Conservation (phyloP, 2,888 invertebrate species). For the Gymnocheta viridis region DNA sequence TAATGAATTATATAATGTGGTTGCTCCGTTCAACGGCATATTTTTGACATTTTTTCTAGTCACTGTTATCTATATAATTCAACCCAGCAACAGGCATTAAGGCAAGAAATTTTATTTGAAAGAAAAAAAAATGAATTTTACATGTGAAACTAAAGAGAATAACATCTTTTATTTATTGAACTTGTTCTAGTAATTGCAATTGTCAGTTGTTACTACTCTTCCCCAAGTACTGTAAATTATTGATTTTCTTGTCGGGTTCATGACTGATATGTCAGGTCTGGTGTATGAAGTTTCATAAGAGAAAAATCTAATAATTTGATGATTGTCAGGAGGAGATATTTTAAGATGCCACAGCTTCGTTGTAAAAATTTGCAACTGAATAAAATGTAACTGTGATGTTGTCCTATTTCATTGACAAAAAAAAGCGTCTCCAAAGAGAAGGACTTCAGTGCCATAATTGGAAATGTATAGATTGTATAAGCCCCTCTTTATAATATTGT, state of each 20-base stretch:
- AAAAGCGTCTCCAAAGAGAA: not conserved
- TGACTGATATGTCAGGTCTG: not conserved
- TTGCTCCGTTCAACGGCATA: too few relatives aligned
- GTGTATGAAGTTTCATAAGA: not conserved
- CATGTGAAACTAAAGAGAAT: not conserved
- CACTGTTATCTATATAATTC: too few relatives aligned
- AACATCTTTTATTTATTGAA: not conserved
- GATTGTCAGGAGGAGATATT: not conserved
- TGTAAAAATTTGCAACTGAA: slow-evolving; percentile 1
- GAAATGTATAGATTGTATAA: not conserved
- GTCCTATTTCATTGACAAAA: not conserved
- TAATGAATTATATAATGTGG: too few relatives aligned
- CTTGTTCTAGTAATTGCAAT: not conserved
- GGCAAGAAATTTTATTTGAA: too few relatives aligned
- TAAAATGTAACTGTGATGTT: not conserved
- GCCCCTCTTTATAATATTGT: not conserved
- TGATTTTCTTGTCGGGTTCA: slow-evolving; percentile 30
- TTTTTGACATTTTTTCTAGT: too few relatives aligned
- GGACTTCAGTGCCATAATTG: too few relatives aligned
- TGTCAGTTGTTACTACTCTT: not conserved
- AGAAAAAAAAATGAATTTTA: slow-evolving; percentile 1
- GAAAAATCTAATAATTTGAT: not conserved
- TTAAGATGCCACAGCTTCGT: slow-evolving; percentile 1
- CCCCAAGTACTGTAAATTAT: slow-evolving; percentile 6
- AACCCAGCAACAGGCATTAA: too few relatives aligned